Evolutionary conservation across 2,113 vertebrate genomes (phyloP).

Genomic region (Piaya cayana): DNA sequence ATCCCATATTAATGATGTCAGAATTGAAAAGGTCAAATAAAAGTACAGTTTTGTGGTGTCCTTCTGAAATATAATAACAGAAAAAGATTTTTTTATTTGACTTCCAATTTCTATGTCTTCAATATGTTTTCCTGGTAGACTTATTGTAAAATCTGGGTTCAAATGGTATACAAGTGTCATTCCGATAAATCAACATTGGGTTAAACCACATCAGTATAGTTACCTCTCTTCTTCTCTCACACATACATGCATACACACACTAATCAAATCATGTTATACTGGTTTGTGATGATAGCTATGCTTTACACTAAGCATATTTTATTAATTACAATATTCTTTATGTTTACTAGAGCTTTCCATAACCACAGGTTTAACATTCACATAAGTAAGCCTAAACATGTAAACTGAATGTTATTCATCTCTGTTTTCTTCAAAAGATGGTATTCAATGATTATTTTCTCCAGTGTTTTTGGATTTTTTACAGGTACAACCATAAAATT

Average conservation of each 20-base stretch:
- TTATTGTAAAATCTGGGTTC: neutral
- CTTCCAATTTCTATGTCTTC: neutral
- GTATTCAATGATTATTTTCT: neutral
- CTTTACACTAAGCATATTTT: neutral
- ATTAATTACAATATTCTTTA: neutral
- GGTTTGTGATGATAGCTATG: neutral
- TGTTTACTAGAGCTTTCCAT: neutral
- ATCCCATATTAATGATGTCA: neutral
- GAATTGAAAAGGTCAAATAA: neutral
- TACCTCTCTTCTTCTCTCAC: neutral
- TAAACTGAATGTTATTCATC: neutral
- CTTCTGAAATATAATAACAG: neutral
- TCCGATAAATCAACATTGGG: neutral
- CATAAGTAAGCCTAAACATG: neutral
- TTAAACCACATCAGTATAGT: neutral
- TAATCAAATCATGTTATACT: neutral
- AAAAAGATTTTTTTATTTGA: neutral
- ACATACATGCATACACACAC: rapidly evolving
- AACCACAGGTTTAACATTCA: neutral
- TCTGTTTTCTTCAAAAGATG: neutral
- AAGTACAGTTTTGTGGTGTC: neutral
- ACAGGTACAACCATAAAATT: neutral
- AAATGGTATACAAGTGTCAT: neutral
- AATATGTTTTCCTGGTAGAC: neutral
- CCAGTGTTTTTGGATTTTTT: neutral